Percentiles rank a stretch among this genome's conserved stretches.
Conservation (phyloP, 2,113 vertebrate species). For the Oryzias curvinotus region DNA sequence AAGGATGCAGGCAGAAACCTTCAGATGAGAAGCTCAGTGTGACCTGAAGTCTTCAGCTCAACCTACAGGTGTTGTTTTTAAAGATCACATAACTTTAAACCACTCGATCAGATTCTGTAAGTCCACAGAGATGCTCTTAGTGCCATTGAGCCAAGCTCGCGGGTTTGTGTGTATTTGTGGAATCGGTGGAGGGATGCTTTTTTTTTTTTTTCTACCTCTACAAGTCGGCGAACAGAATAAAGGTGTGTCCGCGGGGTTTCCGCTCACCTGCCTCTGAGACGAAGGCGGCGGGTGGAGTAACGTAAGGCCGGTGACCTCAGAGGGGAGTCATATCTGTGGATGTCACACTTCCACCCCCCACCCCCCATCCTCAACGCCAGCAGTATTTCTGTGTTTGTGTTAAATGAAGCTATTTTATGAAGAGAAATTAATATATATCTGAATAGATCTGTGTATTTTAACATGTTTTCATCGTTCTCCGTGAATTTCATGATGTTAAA, state of each 20-base stretch:
- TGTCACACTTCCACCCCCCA: constrained; percentile 29
- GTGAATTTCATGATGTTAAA: constrained; percentile 68
- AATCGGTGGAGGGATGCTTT: too few relatives aligned
- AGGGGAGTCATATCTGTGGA: constrained; percentile 24
- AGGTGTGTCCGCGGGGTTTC: neutral
- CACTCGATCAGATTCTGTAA: too few relatives aligned
- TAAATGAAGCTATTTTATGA: constrained; percentile 73
- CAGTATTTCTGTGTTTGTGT: constrained; percentile 71
- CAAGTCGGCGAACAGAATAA: constrained; percentile 4
- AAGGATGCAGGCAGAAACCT: too few relatives aligned
- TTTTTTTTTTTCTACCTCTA: constrained; percentile 41
- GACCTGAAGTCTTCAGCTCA: too few relatives aligned
- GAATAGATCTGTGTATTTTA: constrained; percentile 72
- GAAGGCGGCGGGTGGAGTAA: neutral
- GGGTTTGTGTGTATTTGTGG: too few relatives aligned
- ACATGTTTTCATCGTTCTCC: constrained; percentile 72
- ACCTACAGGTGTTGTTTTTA: too few relatives aligned
- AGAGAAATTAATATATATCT: constrained; percentile 56
- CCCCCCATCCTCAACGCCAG: constrained; percentile 43
- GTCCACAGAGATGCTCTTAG: too few relatives aligned
- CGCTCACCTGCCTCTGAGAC: constrained; percentile 2
- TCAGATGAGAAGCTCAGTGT: too few relatives aligned
- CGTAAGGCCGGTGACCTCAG: constrained; percentile 23
- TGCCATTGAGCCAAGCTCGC: too few relatives aligned
- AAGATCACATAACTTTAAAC: too few relatives aligned